These are phyloP conservation scores for Apodemus sylvaticus DNA, from an alignment of 2,113 vertebrate genomes.

Conservation along the genomic window DNA sequence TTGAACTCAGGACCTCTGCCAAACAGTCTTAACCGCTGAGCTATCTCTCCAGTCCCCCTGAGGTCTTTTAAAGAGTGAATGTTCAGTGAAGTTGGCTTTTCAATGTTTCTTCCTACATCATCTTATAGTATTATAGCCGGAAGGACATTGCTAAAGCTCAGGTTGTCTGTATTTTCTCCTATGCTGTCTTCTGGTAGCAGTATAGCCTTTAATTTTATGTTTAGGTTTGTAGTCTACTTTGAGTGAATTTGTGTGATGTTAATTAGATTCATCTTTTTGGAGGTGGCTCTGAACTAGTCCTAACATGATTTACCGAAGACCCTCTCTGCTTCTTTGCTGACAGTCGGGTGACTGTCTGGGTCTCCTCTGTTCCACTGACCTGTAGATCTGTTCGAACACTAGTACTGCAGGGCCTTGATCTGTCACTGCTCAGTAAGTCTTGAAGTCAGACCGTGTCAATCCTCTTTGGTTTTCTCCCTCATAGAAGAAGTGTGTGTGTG, in stretches of 20 bases:
- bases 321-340: neutral
- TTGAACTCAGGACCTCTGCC: too few relatives aligned
- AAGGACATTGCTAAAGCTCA: conserved; percentile 26
- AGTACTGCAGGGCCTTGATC: neutral
- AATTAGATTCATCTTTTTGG: neutral
- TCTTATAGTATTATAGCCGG: neutral
- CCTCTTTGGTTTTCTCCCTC: conserved; percentile 28
- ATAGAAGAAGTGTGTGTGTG: too few relatives aligned
- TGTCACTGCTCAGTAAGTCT: neutral
- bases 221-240: conserved; percentile 11
- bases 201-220: conserved; percentile 44
- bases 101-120: conserved; percentile 15
- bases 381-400: neutral
- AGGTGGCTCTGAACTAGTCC: neutral
- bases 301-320: neutral
- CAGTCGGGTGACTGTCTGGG: neutral
- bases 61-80: neutral
- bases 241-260: neutral
- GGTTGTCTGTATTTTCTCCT: conserved; percentile 44
- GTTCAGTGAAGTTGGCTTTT: conserved; percentile 34
- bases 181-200: conserved; percentile 4
- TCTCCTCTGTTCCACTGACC: neutral
- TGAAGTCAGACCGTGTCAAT: neutral
- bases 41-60: neutral
- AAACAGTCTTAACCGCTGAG: too few relatives aligned